These are phyloP conservation scores for Agelaius phoeniceus DNA, from an alignment of 2,113 vertebrate species.

Conservation along the genomic window DNA sequence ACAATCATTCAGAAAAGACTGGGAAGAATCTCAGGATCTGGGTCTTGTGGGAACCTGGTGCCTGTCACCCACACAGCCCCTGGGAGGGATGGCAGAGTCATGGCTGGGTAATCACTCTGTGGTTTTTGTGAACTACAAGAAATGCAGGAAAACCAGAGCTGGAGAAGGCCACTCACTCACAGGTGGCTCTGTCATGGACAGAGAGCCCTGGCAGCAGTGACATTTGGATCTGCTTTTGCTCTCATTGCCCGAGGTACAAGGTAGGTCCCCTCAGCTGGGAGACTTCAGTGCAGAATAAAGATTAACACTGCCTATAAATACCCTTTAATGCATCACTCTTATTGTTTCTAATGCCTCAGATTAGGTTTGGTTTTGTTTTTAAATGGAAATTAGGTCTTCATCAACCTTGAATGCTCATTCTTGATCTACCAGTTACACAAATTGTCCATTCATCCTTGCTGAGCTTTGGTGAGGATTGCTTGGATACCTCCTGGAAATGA, in stretches of 20 bases:
- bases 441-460: not conserved
- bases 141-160: not conserved
- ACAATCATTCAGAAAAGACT: not conserved
- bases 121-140: fast-evolving
- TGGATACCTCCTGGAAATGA: not conserved
- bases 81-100: not conserved
- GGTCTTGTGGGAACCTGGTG: not conserved
- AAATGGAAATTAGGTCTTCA: conserved; percentile 29
- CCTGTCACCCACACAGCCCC: fast-evolving
- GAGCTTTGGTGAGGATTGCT: not conserved
- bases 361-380: not conserved
- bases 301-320: not conserved
- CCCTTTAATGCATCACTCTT: not conserved
- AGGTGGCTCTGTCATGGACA: not conserved
- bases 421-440: not conserved
- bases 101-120: fast-evolving
- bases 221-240: not conserved
- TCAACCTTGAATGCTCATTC: not conserved
- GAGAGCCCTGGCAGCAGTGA: not conserved
- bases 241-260: not conserved
- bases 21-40: not conserved
- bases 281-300: not conserved
- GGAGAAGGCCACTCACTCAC: not conserved
- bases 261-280: not conserved
- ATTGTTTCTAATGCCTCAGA: not conserved